Conservation (phyloP, 2,797 vertebrate genomes). For the Gymnothorax reevesii region DNA sequence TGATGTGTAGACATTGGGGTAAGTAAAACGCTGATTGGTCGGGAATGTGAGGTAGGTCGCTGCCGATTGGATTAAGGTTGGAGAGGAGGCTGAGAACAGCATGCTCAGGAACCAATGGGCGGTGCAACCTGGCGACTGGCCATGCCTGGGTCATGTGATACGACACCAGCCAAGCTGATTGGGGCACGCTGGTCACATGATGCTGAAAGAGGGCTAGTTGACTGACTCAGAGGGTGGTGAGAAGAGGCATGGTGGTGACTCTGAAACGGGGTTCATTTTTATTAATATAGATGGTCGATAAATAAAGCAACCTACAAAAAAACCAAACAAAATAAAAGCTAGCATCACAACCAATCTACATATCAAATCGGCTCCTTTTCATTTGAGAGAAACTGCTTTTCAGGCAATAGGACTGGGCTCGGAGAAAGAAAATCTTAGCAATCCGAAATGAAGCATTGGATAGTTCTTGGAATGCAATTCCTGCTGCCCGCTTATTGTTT, state of each 20-base stretch:
- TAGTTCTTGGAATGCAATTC: not conserved
- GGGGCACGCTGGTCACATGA: conserved; percentile 99
- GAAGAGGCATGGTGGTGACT: conserved; percentile 99
- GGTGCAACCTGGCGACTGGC: conserved; percentile 99
- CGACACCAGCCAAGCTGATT: conserved; percentile 99
- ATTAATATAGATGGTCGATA: conserved; percentile 99
- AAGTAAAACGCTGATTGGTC: conserved; percentile 99
- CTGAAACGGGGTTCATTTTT: conserved; percentile 99
- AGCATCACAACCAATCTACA: conserved; percentile 76
- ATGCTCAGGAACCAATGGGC: conserved; percentile 99
- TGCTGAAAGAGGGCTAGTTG: conserved; percentile 99
- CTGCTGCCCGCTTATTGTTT: not conserved
- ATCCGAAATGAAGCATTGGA: not conserved
- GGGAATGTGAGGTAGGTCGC: conserved; percentile 98
- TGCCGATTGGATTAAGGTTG: conserved; percentile 99
- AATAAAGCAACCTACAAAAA: conserved; percentile 86
- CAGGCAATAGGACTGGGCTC: conserved; percentile 37
- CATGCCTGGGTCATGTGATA: conserved; percentile 99
- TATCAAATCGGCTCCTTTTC: conserved; percentile 75
- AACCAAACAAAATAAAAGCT: conserved; percentile 76
- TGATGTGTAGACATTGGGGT: conserved; percentile 99
- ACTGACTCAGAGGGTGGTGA: conserved; percentile 99
- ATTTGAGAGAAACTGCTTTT: conserved; percentile 34
- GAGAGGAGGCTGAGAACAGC: conserved; percentile 98
- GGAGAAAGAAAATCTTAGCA: not conserved